These are phyloP conservation scores for Diceros bicornis DNA, from an alignment of 2,797 vertebrate species.

Conservation along the genomic window DNA sequence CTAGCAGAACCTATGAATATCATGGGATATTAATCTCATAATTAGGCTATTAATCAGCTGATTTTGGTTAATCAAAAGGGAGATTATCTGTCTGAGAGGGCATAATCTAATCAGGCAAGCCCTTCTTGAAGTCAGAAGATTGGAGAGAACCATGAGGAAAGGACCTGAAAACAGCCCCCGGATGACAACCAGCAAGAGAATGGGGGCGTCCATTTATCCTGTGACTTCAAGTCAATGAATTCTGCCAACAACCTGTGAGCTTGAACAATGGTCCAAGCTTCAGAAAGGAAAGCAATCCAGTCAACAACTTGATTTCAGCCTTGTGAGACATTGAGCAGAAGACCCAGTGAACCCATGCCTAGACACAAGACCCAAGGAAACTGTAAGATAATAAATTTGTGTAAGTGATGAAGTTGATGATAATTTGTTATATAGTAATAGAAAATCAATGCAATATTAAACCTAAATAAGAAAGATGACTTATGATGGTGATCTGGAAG, in stretches of 20 bases:
- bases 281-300: not conserved
- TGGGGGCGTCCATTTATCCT: not conserved
- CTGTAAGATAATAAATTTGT: not conserved
- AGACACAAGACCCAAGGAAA: not conserved
- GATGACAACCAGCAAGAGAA: not conserved
- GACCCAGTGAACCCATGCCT: not conserved
- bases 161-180: not conserved
- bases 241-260: not conserved
- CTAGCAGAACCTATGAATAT: not conserved
- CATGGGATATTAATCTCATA: not conserved
- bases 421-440: not conserved
- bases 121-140: not conserved
- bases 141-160: not conserved
- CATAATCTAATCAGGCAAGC: not conserved
- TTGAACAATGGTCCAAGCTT: not conserved
- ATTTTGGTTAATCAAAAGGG: not conserved
- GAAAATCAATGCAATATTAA: not conserved
- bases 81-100: not conserved
- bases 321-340: not conserved
- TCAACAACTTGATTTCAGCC: not conserved
- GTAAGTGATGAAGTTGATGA: not conserved
- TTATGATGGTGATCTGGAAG: not conserved
- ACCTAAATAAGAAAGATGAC: not conserved
- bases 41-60: not conserved
- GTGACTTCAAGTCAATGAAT: not conserved